Conservation (phyloP, 2,888 invertebrate species). For the Perdita meconis region DNA sequence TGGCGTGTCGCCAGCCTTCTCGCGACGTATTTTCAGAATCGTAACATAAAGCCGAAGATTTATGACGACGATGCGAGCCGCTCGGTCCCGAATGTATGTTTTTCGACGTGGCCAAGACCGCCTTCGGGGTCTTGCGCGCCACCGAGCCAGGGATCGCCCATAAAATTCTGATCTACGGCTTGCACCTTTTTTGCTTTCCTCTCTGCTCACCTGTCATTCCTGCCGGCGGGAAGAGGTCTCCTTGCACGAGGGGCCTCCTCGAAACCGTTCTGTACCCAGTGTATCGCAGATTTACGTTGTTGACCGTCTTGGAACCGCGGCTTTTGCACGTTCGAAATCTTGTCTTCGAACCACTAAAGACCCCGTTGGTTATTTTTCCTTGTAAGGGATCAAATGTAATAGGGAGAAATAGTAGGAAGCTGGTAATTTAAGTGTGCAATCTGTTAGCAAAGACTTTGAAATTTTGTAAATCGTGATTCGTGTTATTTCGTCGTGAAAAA, state of each 20-base stretch:
- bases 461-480: not conserved
- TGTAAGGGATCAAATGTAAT: not conserved
- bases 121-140: conserved; percentile 52
- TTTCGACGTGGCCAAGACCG: conserved; percentile 63
- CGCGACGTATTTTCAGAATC: conserved; percentile 74
- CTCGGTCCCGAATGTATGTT: conserved; percentile 69
- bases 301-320: not conserved
- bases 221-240: conserved; percentile 23
- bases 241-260: conserved; percentile 12
- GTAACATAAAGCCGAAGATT: conserved; percentile 77
- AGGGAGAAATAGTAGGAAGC: not conserved
- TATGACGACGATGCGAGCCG: conserved; percentile 66
- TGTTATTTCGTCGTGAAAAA: not conserved
- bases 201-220: conserved; percentile 43
- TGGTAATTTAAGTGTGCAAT: not conserved
- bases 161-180: conserved; percentile 70
- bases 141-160: conserved; percentile 60
- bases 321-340: not conserved
- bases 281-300: conserved; percentile 22
- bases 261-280: not conserved
- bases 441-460: not conserved
- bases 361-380: not conserved
- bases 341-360: conserved; percentile 17
- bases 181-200: conserved; percentile 43
- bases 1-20: conserved; percentile 72